Percentiles rank a stretch among this genome's conserved stretches.
These are phyloP conservation scores for Dolichotis patagonum DNA, from an alignment of 2,113 vertebrate genomes.

Conservation along the genomic window DNA sequence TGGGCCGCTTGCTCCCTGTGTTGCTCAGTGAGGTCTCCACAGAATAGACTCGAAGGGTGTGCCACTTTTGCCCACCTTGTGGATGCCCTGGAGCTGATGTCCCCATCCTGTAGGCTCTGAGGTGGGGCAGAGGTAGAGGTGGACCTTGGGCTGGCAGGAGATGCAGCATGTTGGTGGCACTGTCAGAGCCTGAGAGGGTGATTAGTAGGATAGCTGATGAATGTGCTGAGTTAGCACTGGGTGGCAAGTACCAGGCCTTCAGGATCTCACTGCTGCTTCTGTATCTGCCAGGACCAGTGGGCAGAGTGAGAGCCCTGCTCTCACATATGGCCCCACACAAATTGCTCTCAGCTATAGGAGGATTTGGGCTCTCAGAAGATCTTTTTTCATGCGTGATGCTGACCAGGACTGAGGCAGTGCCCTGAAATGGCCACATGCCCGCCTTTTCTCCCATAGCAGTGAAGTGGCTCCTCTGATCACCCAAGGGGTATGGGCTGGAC, in stretches of 20 bases:
- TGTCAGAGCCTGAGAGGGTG: neutral
- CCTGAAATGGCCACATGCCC: neutral
- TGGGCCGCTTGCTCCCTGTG: conserved; percentile 16
- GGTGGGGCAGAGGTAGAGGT: neutral
- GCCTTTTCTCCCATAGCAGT: neutral
- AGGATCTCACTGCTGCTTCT: fast-evolving
- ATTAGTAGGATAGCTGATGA: neutral
- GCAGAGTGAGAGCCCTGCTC: neutral
- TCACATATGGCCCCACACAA: neutral
- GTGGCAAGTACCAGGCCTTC: neutral
- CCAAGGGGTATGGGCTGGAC: fast-evolving
- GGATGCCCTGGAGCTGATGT: neutral
- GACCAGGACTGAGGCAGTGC: neutral
- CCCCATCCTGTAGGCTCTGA: no score
- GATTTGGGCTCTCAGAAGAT: neutral
- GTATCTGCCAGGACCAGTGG: fast-evolving
- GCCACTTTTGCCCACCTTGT: neutral
- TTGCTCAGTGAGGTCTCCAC: neutral
- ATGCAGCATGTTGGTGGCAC: fast-evolving
- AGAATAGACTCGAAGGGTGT: neutral
- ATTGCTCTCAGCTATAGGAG: no score
- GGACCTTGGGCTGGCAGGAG: neutral
- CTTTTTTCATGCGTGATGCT: fast-evolving
- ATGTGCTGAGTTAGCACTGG: neutral
- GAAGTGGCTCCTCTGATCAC: no score